Base-by-base conservation (phyloP, 2,113 vertebrate species). In the Plestiodon gilberti region DNA sequence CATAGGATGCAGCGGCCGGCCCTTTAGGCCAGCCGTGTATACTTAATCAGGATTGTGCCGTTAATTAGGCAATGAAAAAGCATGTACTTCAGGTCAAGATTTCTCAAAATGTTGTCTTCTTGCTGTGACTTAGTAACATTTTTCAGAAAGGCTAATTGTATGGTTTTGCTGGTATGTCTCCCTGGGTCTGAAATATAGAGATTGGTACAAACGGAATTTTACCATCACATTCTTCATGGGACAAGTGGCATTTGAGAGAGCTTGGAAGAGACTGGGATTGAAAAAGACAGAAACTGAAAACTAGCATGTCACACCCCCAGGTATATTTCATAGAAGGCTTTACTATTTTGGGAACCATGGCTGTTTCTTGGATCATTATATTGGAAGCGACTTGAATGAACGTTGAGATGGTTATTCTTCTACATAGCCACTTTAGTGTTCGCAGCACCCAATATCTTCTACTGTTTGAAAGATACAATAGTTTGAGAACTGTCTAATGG, bases 141-240 rank as follows among this genome's bases (percentile, higher is more conserved):
- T 62, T 78, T 78, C 43, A 64, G 69, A 11, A 69, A 40, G 62
- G 77, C 89, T 43, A 43, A 76, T 82, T 25, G 7, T 1, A 2
- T 73, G 0, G 73, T 85, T 40, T 73, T 78, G 48, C 67, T 92
- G n/a, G 3, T 82, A 90, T 67, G 61, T 84, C 89, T 40, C 89
- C 64, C 90, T 91, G 90, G 22, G 74, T 87, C 88, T 92, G 85
- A 73, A 91, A 94, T 90, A 7, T 75, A 97, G 98, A 94, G 98
- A 98, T 78, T 99, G 98, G 98, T 99, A 99, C 95, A 96, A 92
- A 90, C 97, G 93, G 23, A 99, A 99, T 92, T 97, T 99, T 91
- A 96, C 94, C 91, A 99, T 99, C 95, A 99, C 98, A 1, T 94
- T 98, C 83, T 96, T 98, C 82, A 98, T 99, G 98, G 98, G 96